These are phyloP conservation scores for Barbus barbus DNA, from an alignment of 2,113 vertebrate species.

Conservation along the genomic window DNA sequence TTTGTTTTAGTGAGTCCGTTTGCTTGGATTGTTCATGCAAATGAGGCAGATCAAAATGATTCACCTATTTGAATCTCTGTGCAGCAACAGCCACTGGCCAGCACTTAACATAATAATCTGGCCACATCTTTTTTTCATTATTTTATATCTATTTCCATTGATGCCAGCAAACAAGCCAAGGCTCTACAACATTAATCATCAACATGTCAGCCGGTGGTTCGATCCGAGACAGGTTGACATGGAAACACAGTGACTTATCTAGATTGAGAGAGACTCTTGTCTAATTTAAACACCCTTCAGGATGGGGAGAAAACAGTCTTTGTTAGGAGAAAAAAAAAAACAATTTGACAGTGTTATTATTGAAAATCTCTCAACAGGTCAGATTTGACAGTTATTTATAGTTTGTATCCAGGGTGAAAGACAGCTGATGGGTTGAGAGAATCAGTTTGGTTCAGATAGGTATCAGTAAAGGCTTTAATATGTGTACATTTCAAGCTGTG, in stretches of 20 bases:
- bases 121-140: slow-evolving; percentile 17
- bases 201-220: slow-evolving; percentile 12
- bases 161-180: background rate
- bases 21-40: background rate
- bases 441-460: background rate
- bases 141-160: slow-evolving; percentile 17
- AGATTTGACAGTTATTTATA: background rate
- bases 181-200: slow-evolving; percentile 41
- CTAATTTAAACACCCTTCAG: slow-evolving; percentile 20
- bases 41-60: background rate
- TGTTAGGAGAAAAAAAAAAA: background rate
- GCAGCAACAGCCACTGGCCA: background rate
- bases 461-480: background rate
- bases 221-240: slow-evolving; percentile 4
- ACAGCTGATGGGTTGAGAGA: background rate
- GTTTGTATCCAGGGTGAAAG: background rate
- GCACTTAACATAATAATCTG: background rate
- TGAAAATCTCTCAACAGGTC: background rate
- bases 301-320: background rate
- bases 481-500: background rate
- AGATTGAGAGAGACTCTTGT: background rate
- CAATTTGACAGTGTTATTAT: slow-evolving; percentile 13
- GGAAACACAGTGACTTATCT: slow-evolving; percentile 10
- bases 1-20: background rate
- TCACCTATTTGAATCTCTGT: background rate